Conservation (phyloP, 2,888 invertebrate genomes). For the Thyatira batis region DNA sequence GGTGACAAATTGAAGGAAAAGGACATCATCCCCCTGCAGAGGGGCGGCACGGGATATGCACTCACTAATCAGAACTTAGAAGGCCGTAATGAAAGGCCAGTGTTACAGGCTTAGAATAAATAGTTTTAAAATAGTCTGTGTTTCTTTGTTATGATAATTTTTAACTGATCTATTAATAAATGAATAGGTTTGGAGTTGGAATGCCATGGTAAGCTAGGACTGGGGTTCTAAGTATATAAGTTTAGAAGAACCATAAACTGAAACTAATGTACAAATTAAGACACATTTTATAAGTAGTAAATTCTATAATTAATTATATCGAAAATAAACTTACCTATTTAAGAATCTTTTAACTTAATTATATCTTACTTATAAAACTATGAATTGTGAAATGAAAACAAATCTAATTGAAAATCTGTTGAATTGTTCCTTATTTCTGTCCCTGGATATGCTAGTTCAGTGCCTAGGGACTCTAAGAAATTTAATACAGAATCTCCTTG, state of each 20-base stretch:
- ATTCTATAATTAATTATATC: conserved; percentile 33
- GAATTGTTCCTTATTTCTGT: conserved; percentile 68
- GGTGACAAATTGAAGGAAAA: conserved; percentile 91
- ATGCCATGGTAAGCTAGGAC: too few species aligned
- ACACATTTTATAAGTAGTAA: conserved; percentile 14
- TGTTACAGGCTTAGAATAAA: conserved; percentile 86
- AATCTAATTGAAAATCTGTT: conserved; percentile 71
- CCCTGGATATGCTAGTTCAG: conserved; percentile 66
- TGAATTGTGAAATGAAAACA: conserved; percentile 69
- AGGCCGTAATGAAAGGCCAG: conserved; percentile 91
- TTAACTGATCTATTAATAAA: too few species aligned
- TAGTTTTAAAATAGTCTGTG: background rate
- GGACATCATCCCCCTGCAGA: conserved; percentile 95
- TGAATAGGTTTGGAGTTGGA: too few species aligned
- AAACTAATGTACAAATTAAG: conserved; percentile 16
- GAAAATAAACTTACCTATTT: conserved; percentile 30
- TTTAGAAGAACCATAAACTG: too few species aligned
- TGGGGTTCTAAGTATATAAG: too few species aligned
- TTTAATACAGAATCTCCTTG: conserved; percentile 69
- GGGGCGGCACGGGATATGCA: conserved; percentile 98
- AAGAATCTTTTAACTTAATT: conserved; percentile 27
- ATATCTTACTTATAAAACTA: conserved; percentile 28
- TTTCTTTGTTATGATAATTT: background rate
- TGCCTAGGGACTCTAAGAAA: conserved; percentile 68
- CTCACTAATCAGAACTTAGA: conserved; percentile 92